phyloP scores from a whole-genome alignment of 2,113 vertebrate species.

The Mellivora capensis region DNA sequence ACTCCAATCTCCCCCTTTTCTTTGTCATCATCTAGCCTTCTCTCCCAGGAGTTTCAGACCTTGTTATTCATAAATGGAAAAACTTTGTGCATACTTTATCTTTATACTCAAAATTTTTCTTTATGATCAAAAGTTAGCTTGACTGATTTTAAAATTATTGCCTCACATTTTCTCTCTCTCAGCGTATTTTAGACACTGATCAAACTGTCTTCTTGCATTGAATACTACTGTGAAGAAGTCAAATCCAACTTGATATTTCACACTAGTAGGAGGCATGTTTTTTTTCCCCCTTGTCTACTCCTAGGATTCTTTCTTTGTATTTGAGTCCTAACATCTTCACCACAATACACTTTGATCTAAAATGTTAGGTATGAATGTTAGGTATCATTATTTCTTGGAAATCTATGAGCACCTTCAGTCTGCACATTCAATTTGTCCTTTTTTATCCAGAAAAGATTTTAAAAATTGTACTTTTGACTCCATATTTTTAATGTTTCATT shows the following conservation, averaged over 20 bases:
- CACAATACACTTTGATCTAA: constrained; percentile 11
- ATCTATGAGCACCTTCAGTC: background rate
- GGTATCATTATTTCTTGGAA: constrained; percentile 2
- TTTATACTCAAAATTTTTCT: background rate
- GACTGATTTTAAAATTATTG: background rate
- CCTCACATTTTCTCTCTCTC: background rate
- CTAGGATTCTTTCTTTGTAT: background rate
- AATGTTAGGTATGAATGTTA: background rate
- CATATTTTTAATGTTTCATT: background rate
- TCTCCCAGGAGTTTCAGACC: background rate
- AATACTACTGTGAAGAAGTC: background rate
- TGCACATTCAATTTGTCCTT: background rate
- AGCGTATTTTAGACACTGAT: background rate
- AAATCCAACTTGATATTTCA: background rate
- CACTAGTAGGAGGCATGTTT: background rate
- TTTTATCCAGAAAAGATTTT: background rate
- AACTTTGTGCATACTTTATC: background rate
- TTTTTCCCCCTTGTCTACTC: background rate
- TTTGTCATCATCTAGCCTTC: background rate
- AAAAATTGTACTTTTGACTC: background rate
- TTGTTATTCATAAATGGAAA: background rate
- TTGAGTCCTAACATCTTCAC: background rate
- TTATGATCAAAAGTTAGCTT: constrained; percentile 4
- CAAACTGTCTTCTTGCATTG: constrained; percentile 12
- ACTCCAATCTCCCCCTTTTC: background rate